Percentiles rank a stretch among this genome's conserved stretches.
phyloP scores from a whole-genome alignment of 1,140 invertebrate species.

The Saccostrea cuccullata region DNA sequence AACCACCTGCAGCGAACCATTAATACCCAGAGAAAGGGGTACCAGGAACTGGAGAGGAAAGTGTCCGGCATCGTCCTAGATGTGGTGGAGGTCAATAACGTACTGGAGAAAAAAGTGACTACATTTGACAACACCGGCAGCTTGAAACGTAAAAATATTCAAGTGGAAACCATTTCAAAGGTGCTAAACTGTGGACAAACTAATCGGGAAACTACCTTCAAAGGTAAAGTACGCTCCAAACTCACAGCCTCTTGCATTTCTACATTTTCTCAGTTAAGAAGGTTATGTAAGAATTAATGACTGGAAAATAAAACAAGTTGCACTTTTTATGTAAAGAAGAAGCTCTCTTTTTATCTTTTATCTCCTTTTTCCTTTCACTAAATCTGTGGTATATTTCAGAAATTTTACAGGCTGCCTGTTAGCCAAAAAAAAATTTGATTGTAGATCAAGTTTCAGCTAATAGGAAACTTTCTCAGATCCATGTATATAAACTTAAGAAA shows the following conservation, averaged over 20 bases:
- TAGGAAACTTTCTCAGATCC: not conserved
- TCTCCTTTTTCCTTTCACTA: not conserved
- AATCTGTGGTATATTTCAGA: not conserved
- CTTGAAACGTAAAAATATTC: conserved; percentile 60
- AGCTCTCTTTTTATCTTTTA: conserved; percentile 8
- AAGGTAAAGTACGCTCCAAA: conserved; percentile 62
- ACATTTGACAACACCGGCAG: conserved; percentile 45
- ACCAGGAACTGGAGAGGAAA: conserved; percentile 72
- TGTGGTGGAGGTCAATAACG: conserved; percentile 74
- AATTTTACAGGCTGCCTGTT: conserved; percentile 15
- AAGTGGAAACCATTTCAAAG: conserved; percentile 69
- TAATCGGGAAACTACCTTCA: conserved; percentile 56
- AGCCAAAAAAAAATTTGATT: not conserved
- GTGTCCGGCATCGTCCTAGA: conserved; percentile 72
- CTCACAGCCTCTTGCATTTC: not conserved
- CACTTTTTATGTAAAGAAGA: not conserved
- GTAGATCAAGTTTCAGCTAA: not conserved
- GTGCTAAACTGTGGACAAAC: conserved; percentile 59
- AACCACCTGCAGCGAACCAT: conserved; percentile 68
- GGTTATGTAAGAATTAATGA: not conserved
- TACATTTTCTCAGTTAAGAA: not conserved
- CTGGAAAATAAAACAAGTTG: not conserved
- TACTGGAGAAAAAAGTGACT: conserved; percentile 63
- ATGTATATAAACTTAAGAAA: not conserved
- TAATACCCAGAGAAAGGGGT: conserved; percentile 64